Conservation (phyloP, 2,888 invertebrate genomes). For the Plebejus argus region DNA sequence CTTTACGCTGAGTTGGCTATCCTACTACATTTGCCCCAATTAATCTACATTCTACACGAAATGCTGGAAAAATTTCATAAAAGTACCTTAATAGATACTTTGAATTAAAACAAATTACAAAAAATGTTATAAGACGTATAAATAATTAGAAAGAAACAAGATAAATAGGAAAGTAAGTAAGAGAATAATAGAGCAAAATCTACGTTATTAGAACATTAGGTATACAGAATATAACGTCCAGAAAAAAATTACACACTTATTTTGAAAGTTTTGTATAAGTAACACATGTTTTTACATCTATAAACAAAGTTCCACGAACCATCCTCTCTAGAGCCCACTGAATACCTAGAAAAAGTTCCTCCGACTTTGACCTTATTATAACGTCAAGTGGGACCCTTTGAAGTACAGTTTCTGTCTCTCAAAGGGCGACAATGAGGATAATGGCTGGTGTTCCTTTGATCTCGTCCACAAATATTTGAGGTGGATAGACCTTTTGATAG, state of each 20-base stretch:
- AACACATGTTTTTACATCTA: background rate
- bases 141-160: no score
- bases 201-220: no score
- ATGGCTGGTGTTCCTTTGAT: conserved; percentile 65
- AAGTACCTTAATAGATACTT: no score
- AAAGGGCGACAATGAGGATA: conserved; percentile 63
- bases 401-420: conserved; percentile 46
- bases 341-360: conserved; percentile 13
- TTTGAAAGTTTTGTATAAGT: background rate
- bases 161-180: no score
- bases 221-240: no score
- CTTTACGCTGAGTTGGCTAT: no score
- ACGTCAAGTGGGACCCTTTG: conserved; percentile 26
- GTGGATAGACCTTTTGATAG: conserved; percentile 44
- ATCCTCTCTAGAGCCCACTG: background rate
- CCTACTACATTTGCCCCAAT: no score
- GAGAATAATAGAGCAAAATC: no score
- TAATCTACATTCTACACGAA: no score
- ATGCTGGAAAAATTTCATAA: no score
- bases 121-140: no score
- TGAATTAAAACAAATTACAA: no score
- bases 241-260: background rate
- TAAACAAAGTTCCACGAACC: background rate
- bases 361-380: conserved; percentile 25
- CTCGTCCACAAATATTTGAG: conserved; percentile 58